A percentile compares a stretch with the other conserved stretches of the same genome.
phyloP scores from a whole-genome alignment of 2,113 vertebrate genomes.

The Tragelaphus scriptus region DNA sequence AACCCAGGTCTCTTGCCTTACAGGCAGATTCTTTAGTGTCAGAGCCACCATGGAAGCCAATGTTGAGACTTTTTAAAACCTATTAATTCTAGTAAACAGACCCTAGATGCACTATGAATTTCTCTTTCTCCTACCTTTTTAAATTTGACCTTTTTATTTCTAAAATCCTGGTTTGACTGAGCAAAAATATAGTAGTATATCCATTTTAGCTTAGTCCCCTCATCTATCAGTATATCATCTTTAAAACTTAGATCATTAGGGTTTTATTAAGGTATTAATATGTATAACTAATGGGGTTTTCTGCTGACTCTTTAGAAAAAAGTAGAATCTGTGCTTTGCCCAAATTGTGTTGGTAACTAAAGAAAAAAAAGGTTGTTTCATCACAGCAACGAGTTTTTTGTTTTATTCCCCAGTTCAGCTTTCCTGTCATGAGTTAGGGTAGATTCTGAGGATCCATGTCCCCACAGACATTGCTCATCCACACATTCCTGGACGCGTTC shows the following conservation, averaged over 20 bases:
- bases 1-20: not conserved
- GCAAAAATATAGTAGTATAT: not conserved
- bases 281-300: not conserved
- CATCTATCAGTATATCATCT: not conserved
- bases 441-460: slow-evolving; percentile 50
- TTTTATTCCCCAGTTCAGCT: not conserved
- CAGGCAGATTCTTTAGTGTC: not conserved
- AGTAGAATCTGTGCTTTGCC: not conserved
- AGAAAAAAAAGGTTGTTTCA: not conserved
- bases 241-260: not conserved
- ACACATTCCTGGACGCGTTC: slow-evolving; percentile 27
- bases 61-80: not conserved
- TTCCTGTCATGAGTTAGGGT: slow-evolving; percentile 25
- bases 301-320: not conserved
- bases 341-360: not conserved
- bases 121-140: not conserved
- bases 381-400: not conserved
- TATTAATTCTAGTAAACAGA: not conserved
- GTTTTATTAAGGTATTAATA: not conserved
- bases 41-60: not conserved
- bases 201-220: not conserved
- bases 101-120: not conserved
- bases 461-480: slow-evolving; percentile 54
- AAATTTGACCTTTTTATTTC: not conserved
- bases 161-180: not conserved